Conservation (phyloP, 2,888 invertebrate species). For the Ochropleura leucogaster region DNA sequence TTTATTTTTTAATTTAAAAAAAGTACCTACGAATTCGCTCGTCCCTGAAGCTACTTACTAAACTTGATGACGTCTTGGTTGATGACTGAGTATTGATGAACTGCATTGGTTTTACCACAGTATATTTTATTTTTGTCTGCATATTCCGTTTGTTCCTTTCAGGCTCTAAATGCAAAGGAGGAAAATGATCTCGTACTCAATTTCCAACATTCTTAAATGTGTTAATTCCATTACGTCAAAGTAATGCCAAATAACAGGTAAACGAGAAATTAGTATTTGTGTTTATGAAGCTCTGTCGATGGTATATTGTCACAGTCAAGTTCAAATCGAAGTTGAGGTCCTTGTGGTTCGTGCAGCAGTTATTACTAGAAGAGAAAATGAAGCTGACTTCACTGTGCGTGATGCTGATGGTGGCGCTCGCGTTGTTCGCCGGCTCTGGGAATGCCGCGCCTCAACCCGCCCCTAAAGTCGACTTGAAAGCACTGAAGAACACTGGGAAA, state of each 20-base stretch:
- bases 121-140: too few relatives aligned
- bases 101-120: too few relatives aligned
- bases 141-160: too few relatives aligned
- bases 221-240: neutral
- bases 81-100: too few relatives aligned
- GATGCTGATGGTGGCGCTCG: slow-evolving; percentile 37
- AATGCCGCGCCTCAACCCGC: slow-evolving; percentile 31
- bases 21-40: too few relatives aligned
- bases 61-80: too few relatives aligned
- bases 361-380: slow-evolving; percentile 20
- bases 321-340: neutral
- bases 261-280: neutral
- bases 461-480: slow-evolving; percentile 39
- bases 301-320: slow-evolving; percentile 4
- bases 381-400: slow-evolving; percentile 30
- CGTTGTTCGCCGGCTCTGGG: slow-evolving; percentile 19
- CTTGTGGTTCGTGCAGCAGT: neutral
- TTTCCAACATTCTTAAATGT: neutral
- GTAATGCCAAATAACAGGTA: neutral
- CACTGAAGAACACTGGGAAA: slow-evolving; percentile 72
- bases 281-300: neutral
- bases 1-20: too few relatives aligned
- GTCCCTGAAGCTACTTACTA: too few relatives aligned
- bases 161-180: too few relatives aligned
- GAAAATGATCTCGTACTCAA: neutral